Evolutionary conservation across 53 echinoderm and acorn worm genomes (phyloP), one percentile per base, ranked within the genome.

Genomic region (Echinometra lucunter): DNA sequence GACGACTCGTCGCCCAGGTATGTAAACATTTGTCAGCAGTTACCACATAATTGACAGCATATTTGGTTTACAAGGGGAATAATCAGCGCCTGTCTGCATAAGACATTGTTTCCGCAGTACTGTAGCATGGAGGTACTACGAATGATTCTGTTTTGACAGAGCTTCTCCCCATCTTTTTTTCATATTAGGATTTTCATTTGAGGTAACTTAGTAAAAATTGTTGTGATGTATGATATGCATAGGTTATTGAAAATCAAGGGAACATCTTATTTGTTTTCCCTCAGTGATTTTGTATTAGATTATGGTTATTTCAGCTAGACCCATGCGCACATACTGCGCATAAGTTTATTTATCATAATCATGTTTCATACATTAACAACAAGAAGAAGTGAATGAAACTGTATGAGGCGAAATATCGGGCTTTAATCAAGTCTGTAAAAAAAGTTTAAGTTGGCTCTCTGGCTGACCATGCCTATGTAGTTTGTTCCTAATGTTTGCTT

Each of bases 1-100:
- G 78, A 78, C 42, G 78, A 42, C 17, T 78, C 78, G 38, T 78
- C 78, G 19, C 78, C 38, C 21, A 78, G 78, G 78, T 78, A 78
- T 42, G 78, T 78, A 17, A 42, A 78, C 78, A 38, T 42, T 78
- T 42, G 78, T 78, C 78, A 42, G 78, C 17, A 40, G 17, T 78
- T 19, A 42, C 18, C n/a, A 19, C 69, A 4, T 78, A 78, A 78
- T 78, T 78, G 78, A 78, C 78, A 78, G 23, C 78, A 78, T 78
- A 78, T 78, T 35, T 6, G 42, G 42, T 75, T 40, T 75, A 37
- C 16, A 75, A 75, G 17, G 19, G 17, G 19, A 18, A 78, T 78
- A 40, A 42, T 78, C 32, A 69, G 21, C 19, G 63, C 6, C 63
- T 72, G 72, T 32, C 35, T 35, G 35, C 2, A 10, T 34, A 13